These are phyloP conservation scores for Sogatella furcifera DNA, from an alignment of 1,140 invertebrate species.

Conservation along the genomic window DNA sequence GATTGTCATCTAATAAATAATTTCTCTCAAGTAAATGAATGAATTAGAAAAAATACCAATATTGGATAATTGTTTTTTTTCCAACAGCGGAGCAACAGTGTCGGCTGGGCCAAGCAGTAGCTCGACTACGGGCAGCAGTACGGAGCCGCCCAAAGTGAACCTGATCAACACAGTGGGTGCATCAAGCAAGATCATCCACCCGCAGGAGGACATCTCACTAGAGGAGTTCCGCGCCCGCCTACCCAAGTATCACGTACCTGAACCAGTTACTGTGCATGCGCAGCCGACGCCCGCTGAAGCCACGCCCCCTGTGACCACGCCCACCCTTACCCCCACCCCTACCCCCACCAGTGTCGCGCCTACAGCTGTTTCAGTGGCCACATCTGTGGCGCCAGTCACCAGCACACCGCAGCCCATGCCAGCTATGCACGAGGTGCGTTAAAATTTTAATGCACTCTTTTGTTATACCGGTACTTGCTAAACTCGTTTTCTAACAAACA, in stretches of 20 bases:
- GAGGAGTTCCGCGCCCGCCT: slow-evolving; percentile 73
- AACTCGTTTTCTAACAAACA: too few species aligned
- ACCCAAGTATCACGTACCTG: slow-evolving; percentile 54
- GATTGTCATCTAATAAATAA: too few species aligned
- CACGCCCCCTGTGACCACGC: not conserved
- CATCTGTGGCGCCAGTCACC: not conserved
- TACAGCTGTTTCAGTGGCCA: not conserved
- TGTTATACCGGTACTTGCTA: too few species aligned
- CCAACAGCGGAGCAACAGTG: too few species aligned
- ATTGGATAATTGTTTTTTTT: too few species aligned
- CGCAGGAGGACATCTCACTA: slow-evolving; percentile 82
- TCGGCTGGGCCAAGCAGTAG: slow-evolving; percentile 13
- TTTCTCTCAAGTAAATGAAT: too few species aligned
- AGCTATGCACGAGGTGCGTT: not conserved
- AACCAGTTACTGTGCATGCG: too few species aligned
- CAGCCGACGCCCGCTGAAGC: slow-evolving; percentile 4
- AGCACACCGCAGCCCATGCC: not conserved
- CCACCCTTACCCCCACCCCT: slow-evolving; percentile 13
- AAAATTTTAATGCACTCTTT: too few species aligned
- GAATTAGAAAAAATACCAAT: too few species aligned
- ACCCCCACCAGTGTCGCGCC: not conserved
- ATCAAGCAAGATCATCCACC: slow-evolving; percentile 86
- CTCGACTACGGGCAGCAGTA: slow-evolving; percentile 23
- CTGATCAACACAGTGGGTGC: slow-evolving; percentile 69
- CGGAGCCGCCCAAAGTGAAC: slow-evolving; percentile 49